A percentile compares a stretch with the other conserved stretches of the same genome.
phyloP scores from a whole-genome alignment of 30 jellyfish, hydroid and myxozoan genomes.

The Hydractinia echinata region DNA sequence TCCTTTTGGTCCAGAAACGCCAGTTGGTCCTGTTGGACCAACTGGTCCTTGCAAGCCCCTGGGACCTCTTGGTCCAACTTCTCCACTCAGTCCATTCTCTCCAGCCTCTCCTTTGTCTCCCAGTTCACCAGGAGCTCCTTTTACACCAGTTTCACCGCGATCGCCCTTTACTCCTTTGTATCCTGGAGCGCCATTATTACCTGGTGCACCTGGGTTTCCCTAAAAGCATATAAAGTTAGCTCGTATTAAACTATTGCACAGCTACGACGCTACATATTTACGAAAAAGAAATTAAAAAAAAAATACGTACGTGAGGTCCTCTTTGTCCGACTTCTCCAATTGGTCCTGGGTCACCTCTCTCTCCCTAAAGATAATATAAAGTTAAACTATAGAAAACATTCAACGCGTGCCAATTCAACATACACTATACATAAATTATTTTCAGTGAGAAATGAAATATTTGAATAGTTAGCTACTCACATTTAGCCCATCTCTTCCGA shows the following conservation, averaged over 20 bases:
- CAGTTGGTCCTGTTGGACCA: constrained; percentile 42
- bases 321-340: constrained; percentile 35
- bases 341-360: constrained; percentile 50
- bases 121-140: constrained; percentile 44
- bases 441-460: not conserved
- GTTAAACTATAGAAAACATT: too few relatives aligned
- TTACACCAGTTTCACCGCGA: constrained; percentile 36
- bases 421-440: too few relatives aligned
- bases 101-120: constrained; percentile 60
- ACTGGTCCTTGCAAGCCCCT: constrained; percentile 50
- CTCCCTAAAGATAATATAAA: constrained; percentile 31
- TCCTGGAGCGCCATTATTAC: constrained; percentile 34
- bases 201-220: constrained; percentile 49
- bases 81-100: constrained; percentile 40
- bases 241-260: not conserved
- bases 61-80: constrained; percentile 49
- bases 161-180: constrained; percentile 56
- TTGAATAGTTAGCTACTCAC: not conserved
- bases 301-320: constrained; percentile 41
- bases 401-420: too few relatives aligned
- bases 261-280: not conserved
- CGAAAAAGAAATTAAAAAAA: too few relatives aligned
- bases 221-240: not conserved
- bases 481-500: constrained; percentile 40
- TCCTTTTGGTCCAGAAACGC: constrained; percentile 42